phyloP scores from a whole-genome alignment of 2,797 vertebrate species.

The Odontamblyopus lacepedii region DNA sequence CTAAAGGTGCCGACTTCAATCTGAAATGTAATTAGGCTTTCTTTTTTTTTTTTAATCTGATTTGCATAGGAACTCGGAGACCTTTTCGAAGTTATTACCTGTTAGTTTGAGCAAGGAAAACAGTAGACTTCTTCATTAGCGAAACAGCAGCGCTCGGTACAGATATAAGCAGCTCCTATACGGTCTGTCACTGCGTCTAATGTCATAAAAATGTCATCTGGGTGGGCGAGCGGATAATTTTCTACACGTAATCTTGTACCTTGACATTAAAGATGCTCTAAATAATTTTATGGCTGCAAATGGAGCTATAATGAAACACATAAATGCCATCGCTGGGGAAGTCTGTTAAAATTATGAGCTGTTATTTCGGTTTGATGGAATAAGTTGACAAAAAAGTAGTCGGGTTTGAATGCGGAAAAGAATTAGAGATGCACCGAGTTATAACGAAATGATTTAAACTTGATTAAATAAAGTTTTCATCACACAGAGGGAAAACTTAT shows the following conservation, averaged over 20 bases:
- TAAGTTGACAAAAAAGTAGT: not conserved
- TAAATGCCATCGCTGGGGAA: not conserved
- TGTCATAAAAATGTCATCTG: slow-evolving; percentile 13
- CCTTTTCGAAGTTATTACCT: slow-evolving; percentile 52
- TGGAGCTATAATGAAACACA: not conserved
- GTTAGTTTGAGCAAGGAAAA: slow-evolving; percentile 32
- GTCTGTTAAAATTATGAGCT: not conserved
- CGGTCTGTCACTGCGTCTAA: slow-evolving; percentile 19
- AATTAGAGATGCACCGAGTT: not conserved
- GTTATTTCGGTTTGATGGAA: not conserved
- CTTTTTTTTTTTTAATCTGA: slow-evolving; percentile 44
- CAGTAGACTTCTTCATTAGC: slow-evolving; percentile 28
- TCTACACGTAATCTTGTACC: slow-evolving; percentile 1
- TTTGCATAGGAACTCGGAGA: slow-evolving; percentile 63
- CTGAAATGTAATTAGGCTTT: slow-evolving; percentile 62
- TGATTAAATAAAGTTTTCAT: not conserved
- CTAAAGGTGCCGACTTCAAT: slow-evolving; percentile 60
- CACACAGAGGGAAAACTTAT: no score
- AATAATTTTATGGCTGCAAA: not conserved
- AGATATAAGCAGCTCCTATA: not conserved
- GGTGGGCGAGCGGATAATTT: slow-evolving; percentile 18
- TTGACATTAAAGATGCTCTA: slow-evolving; percentile 14
- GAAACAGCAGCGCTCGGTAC: slow-evolving; percentile 14
- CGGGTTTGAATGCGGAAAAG: not conserved
- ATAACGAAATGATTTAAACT: no score